phyloP scores from a whole-genome alignment of 2,113 vertebrate species.

The Trogon melanurus region DNA sequence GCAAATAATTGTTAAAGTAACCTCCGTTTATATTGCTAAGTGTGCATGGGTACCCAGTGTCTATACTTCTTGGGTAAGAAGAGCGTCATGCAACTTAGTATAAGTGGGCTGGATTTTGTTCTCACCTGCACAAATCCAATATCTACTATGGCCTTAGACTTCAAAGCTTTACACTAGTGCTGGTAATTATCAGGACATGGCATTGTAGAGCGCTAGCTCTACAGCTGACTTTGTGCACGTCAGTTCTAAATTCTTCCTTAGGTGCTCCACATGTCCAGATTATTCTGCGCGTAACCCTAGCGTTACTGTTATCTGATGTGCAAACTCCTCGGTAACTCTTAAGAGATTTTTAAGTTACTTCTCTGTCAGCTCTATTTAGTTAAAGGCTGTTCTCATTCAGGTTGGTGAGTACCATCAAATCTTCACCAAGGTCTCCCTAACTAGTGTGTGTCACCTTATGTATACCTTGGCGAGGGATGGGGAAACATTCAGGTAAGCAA shows the following conservation, averaged over 20 bases:
- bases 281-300: not conserved
- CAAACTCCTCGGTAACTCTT: not conserved
- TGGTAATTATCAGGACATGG: not conserved
- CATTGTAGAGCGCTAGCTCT: not conserved
- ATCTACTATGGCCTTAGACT: not conserved
- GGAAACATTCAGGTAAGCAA: not conserved
- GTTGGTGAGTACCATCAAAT: not conserved
- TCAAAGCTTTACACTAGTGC: not conserved
- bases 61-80: not conserved
- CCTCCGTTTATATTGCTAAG: not conserved
- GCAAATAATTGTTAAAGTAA: not conserved
- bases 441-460: accelerated
- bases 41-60: accelerated
- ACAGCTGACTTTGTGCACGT: not conserved
- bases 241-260: not conserved
- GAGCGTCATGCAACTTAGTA: not conserved
- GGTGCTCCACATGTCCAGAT: not conserved
- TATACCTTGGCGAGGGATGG: not conserved
- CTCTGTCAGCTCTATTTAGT: not conserved
- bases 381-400: not conserved
- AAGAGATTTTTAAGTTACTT: not conserved
- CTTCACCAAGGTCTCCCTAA: not conserved
- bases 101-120: not conserved
- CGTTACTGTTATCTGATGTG: not conserved
- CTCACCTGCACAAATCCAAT: not conserved